These are phyloP conservation scores for Tetramorium bicarinatum DNA, from an alignment of 2,888 invertebrate genomes.

Conservation along the genomic window DNA sequence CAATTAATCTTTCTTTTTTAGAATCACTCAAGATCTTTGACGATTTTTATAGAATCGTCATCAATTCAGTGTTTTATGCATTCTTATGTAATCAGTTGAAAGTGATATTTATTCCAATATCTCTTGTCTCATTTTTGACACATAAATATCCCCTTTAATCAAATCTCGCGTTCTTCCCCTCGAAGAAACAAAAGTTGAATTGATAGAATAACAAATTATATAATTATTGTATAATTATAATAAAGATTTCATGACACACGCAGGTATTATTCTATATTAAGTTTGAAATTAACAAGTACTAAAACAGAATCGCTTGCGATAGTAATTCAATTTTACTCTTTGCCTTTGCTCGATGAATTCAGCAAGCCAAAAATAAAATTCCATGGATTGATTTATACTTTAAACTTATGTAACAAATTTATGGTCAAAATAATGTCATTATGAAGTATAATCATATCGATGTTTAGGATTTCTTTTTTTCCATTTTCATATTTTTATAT, in stretches of 20 bases:
- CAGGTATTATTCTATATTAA: neutral
- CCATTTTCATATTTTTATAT: neutral
- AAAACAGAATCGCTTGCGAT: neutral
- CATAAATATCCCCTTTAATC: conserved; percentile 16
- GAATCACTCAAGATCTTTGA: neutral
- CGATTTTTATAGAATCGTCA: conserved; percentile 19
- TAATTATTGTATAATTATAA: conserved; percentile 26
- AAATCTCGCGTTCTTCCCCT: conserved; percentile 9
- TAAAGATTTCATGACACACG: neutral
- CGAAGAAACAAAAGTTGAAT: neutral
- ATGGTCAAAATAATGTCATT: neutral
- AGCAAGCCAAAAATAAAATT: conserved; percentile 63
- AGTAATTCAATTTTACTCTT: conserved; percentile 49
- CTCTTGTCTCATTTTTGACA: neutral
- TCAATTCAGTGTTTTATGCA: conserved; percentile 8
- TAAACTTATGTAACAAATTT: conserved; percentile 46
- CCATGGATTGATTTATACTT: conserved; percentile 55
- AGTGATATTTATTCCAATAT: conserved; percentile 11
- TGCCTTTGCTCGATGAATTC: conserved; percentile 50
- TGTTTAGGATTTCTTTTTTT: conserved; percentile 52
- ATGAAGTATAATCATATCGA: conserved; percentile 63
- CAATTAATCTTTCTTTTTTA: conserved; percentile 11
- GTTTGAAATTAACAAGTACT: conserved; percentile 4
- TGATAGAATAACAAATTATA: conserved; percentile 29
- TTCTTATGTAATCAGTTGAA: conserved; percentile 1